Percentiles rank a stretch among this genome's conserved stretches.
Evolutionary conservation across 2,888 invertebrate genomes (phyloP).

Genomic region (Hemithea aestivaria): DNA sequence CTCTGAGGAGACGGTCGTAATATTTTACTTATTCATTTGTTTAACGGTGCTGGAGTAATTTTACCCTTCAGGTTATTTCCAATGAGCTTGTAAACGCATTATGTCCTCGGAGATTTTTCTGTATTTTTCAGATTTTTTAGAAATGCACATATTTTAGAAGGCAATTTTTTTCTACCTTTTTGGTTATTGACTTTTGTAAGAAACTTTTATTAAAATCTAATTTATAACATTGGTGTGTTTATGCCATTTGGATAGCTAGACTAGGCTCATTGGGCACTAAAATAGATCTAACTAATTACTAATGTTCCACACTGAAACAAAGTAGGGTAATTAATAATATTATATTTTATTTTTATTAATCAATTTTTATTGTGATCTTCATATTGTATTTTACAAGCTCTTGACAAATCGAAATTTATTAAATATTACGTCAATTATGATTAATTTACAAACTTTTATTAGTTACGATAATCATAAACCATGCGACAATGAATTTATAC

Average conservation of each 20-base stretch:
- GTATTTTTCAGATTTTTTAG: slow-evolving; percentile 15
- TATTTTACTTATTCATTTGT: slow-evolving; percentile 8
- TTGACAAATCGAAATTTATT: slow-evolving; percentile 17
- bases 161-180: background rate
- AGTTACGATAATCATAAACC: too few relatives aligned
- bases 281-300: too few relatives aligned
- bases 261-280: too few relatives aligned
- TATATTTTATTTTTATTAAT: too few relatives aligned
- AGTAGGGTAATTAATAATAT: too few relatives aligned
- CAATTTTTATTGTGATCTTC: slow-evolving; percentile 7
- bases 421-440: slow-evolving; percentile 5
- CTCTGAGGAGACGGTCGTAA: slow-evolving; percentile 8
- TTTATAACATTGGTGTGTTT: slow-evolving; percentile 1
- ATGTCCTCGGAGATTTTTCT: slow-evolving; percentile 11
- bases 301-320: too few relatives aligned
- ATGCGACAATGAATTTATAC: too few relatives aligned
- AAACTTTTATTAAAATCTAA: background rate
- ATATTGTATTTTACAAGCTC: slow-evolving; percentile 23
- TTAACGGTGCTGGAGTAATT: slow-evolving; percentile 25
- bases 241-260: too few relatives aligned
- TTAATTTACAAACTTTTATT: background rate
- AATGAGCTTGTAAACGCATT: slow-evolving; percentile 21
- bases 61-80: slow-evolving; percentile 20
- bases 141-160: slow-evolving; percentile 4
- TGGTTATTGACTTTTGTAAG: too few relatives aligned